Conservation (phyloP, 2,888 invertebrate species). For the Pseudococcus longispinus region DNA sequence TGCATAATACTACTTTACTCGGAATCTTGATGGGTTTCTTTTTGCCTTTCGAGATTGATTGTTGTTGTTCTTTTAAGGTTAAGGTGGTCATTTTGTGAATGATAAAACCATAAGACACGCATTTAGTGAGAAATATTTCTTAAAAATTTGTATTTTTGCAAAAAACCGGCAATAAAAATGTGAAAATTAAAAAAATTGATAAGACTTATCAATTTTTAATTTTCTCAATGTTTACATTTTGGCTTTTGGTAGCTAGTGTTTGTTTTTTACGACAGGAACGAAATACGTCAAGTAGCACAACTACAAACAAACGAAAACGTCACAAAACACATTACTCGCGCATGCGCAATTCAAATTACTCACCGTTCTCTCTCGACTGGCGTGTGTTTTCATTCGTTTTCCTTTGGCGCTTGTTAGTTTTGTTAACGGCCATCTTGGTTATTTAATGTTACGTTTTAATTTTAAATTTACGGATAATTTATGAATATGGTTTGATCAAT, state of each 20-base stretch:
- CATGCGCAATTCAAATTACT: background rate
- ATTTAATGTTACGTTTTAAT: slow-evolving; percentile 38
- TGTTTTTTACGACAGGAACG: background rate
- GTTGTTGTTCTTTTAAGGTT: background rate
- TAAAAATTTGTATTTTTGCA: background rate
- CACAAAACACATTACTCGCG: background rate
- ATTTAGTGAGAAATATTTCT: background rate
- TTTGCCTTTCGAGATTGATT: slow-evolving; percentile 30
- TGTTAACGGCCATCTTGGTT: slow-evolving; percentile 27
- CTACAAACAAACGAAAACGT: background rate
- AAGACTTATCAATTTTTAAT: background rate
- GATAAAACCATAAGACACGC: background rate
- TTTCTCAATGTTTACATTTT: too few relatives aligned
- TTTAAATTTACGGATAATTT: background rate
- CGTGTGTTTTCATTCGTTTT: background rate
- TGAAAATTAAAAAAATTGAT: background rate
- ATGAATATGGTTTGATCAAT: background rate
- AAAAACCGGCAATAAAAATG: background rate
- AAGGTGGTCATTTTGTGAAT: slow-evolving; percentile 26
- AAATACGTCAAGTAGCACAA: too few relatives aligned
- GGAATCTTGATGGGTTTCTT: background rate
- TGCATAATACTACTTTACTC: slow-evolving; percentile 23
- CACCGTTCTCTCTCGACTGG: background rate
- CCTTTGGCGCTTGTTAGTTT: slow-evolving; percentile 34
- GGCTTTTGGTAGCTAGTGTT: too few relatives aligned